Base-by-base conservation (phyloP, 2,113 vertebrate genomes). In the Struthidea cinerea region DNA sequence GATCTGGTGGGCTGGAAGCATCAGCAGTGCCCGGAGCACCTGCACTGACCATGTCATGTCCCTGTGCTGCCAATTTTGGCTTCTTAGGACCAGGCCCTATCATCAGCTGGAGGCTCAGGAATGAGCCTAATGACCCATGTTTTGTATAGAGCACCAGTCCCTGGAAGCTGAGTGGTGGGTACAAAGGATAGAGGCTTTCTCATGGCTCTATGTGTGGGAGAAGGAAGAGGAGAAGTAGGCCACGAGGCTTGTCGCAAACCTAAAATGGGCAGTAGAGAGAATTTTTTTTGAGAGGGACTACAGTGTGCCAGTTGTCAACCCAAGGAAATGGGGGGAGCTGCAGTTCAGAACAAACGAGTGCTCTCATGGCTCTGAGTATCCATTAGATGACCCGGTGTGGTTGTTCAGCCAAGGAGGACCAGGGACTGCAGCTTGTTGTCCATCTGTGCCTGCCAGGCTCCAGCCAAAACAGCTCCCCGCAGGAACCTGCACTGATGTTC, bases 41-140 rank as follows among this genome's bases (percentile, higher is more conserved):
- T 0, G 0, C 28, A 11, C 0, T 10, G 56, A 24, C n/a, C 21
- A 14, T 12, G 18, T 9, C 42, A 32, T 11, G 32, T 24, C 13
- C 26, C 63, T 84, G 46, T 18, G 28, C 24, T 89, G 19, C 20
- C 50, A 39, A 17, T 64, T 27, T 71, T 52, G 47, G 35, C 27
- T 78, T 61, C 47, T 71, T 42, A 63, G 33, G 19, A 60, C 46
- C 4, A 0, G 57, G 33, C 10, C 33, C 13, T 21, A 5, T 23
- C 26, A 37, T 21, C 53, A 69, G 35, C 44, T 24, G 17, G 47
- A 71, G 47, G 37, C 53, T 33, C 39, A 47, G 61, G 44, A 35
- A 46, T 20, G 13, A 80, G 37, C 28, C 16, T 35, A 26, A 33
- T 0, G 9, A 39, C 9, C 11, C 44, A 16, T 17, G 21, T 16